Evolutionary conservation across 2,113 vertebrate species (phyloP).

Genomic region (Alethe diademata): DNA sequence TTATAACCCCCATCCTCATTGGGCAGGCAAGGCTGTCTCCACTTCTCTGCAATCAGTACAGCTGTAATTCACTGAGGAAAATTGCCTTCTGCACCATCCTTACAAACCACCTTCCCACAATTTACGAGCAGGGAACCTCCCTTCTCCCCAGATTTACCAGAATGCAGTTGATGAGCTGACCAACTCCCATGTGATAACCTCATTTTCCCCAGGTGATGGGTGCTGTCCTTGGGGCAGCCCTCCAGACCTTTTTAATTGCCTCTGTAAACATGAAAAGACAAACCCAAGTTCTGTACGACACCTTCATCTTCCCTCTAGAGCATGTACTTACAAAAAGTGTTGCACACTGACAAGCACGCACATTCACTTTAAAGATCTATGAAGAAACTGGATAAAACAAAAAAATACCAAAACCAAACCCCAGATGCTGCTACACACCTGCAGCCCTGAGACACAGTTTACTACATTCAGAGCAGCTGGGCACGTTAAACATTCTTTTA

Average conservation of each 20-base stretch:
- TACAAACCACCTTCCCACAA: not conserved
- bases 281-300: not conserved
- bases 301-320: not conserved
- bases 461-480: not conserved
- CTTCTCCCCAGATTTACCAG: not conserved
- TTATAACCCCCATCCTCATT: too few species aligned
- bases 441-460: not conserved
- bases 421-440: not conserved
- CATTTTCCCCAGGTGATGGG: not conserved
- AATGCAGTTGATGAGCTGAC: not conserved
- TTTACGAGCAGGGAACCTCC: not conserved
- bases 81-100: too few species aligned
- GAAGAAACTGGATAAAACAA: not conserved
- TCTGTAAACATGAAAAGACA: not conserved
- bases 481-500: not conserved
- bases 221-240: not conserved
- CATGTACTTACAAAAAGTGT: not conserved
- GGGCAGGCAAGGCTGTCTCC: too few species aligned
- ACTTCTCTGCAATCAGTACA: too few species aligned
- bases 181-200: not conserved
- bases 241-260: not conserved
- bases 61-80: too few species aligned
- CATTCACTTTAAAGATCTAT: not conserved
- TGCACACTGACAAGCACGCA: accelerated
- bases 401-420: not conserved